Percentiles rank a stretch among this genome's conserved stretches.
Conservation (phyloP, 2,113 vertebrate species). For the Leptodactylus fuscus region DNA sequence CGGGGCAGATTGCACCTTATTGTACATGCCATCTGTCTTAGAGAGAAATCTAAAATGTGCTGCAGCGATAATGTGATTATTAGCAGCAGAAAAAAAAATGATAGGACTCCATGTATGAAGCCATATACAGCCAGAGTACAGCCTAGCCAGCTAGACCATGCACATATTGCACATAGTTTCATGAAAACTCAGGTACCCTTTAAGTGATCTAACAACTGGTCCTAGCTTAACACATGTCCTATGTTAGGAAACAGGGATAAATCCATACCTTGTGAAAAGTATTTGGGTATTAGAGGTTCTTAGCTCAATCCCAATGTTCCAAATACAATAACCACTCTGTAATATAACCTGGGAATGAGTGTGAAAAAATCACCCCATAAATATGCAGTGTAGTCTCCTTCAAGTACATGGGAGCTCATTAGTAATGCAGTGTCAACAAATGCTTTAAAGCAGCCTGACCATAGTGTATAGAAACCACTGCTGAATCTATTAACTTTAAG, state of each 20-base stretch:
- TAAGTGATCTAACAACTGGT: background rate
- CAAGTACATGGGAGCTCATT: slow-evolving; percentile 61
- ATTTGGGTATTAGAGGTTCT: slow-evolving; percentile 7
- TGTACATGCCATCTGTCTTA: too few relatives aligned
- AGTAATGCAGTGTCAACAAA: slow-evolving; percentile 62
- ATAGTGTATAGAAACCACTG: slow-evolving; percentile 42
- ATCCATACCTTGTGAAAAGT: slow-evolving; percentile 1
- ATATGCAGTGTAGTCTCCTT: slow-evolving; percentile 30
- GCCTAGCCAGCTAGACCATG: too few relatives aligned
- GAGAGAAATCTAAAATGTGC: too few relatives aligned
- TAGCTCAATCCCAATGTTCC: background rate
- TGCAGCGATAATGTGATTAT: too few relatives aligned
- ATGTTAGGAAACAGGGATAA: background rate
- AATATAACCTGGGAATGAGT: background rate
- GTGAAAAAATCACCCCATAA: slow-evolving; percentile 18
- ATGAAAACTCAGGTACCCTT: too few relatives aligned
- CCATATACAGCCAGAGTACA: too few relatives aligned
- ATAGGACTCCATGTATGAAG: too few relatives aligned
- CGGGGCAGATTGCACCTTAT: too few relatives aligned
- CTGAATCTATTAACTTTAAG: slow-evolving; percentile 36
- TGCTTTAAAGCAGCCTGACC: slow-evolving; percentile 55
- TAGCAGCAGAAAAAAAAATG: too few relatives aligned
- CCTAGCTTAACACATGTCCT: background rate
- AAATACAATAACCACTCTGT: background rate
- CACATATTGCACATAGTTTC: too few relatives aligned